Percentiles rank a stretch among this genome's conserved stretches.
Conservation (phyloP, 2,888 invertebrate genomes). For the Fabriciana adippe region DNA sequence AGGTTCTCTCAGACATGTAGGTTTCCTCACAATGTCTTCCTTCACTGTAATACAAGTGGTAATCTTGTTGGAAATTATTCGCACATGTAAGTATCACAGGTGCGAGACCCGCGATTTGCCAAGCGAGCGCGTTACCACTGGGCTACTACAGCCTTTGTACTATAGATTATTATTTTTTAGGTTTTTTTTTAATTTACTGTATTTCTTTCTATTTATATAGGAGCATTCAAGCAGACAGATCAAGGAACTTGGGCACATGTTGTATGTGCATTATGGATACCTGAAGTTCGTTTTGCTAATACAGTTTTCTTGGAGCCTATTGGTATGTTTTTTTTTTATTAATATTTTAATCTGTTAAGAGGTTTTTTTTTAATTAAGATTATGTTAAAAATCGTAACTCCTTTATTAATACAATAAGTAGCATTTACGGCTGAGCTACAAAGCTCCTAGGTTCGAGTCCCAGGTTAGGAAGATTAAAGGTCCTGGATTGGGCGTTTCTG, state of each 20-base stretch:
- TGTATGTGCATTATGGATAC: constrained; percentile 99
- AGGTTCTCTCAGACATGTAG: no score
- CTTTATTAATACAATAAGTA: no score
- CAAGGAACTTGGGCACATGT: constrained; percentile 98
- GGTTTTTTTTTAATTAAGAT: no score
- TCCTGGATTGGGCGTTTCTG: no score
- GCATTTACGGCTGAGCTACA: not conserved
- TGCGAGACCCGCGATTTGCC: no score
- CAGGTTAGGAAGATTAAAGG: not conserved
- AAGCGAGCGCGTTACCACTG: no score
- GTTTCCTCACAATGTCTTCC: no score
- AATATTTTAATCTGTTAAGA: not conserved
- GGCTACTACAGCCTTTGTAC: no score
- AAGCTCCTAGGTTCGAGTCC: not conserved
- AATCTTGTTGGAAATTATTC: no score
- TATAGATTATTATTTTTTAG: not conserved
- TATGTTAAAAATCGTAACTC: no score
- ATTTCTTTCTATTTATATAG: constrained; percentile 45
- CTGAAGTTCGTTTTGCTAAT: constrained; percentile 98
- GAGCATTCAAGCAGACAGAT: constrained; percentile 99
- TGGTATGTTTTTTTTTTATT: constrained; percentile 67
- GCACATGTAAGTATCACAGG: no score
- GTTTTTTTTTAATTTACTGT: constrained; percentile 19
- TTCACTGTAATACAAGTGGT: no score
- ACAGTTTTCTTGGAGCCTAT: constrained; percentile 99